phyloP scores from a whole-genome alignment of 2,113 vertebrate species.

The Macaca mulatta region DNA sequence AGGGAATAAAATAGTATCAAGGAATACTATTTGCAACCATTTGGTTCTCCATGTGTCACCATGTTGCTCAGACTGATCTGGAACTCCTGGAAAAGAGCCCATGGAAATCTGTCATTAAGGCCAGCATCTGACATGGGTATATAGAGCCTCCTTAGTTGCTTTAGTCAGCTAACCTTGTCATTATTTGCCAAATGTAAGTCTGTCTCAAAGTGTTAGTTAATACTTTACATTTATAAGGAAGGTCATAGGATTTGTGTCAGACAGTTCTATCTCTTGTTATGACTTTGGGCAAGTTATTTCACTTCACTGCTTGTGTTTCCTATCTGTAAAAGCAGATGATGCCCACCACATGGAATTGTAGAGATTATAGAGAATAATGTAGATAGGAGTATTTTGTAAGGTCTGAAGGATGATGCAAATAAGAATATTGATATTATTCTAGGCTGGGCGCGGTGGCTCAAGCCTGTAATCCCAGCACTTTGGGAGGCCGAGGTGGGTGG shows the following conservation, averaged over 20 bases:
- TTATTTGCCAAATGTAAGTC: not conserved
- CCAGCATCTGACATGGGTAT: not conserved
- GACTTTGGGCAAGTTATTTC: not conserved
- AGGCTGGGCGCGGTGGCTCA: too few relatives aligned
- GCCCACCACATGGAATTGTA: not conserved
- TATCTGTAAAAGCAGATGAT: not conserved
- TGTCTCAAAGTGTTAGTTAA: conserved; percentile 31
- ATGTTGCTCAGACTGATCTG: too few relatives aligned
- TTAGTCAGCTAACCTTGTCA: not conserved
- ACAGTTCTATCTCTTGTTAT: conserved; percentile 5
- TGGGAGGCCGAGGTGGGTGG: too few relatives aligned
- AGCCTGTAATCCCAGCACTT: too few relatives aligned
- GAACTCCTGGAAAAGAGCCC: not conserved
- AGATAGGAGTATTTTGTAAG: conserved; percentile 19
- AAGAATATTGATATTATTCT: conserved; percentile 39
- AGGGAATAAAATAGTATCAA: not conserved
- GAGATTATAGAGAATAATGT: not conserved
- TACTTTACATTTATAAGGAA: conserved; percentile 26
- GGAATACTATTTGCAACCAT: not conserved
- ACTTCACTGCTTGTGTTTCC: conserved; percentile 20
- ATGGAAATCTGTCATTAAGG: not conserved
- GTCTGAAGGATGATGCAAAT: not conserved
- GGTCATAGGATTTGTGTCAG: not conserved
- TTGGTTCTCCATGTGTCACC: not conserved
- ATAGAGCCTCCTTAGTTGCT: not conserved